A percentile compares a stretch with the other conserved stretches of the same genome.
Conservation (phyloP, 2,888 invertebrate genomes). For the Drosophila austrosaltans region DNA sequence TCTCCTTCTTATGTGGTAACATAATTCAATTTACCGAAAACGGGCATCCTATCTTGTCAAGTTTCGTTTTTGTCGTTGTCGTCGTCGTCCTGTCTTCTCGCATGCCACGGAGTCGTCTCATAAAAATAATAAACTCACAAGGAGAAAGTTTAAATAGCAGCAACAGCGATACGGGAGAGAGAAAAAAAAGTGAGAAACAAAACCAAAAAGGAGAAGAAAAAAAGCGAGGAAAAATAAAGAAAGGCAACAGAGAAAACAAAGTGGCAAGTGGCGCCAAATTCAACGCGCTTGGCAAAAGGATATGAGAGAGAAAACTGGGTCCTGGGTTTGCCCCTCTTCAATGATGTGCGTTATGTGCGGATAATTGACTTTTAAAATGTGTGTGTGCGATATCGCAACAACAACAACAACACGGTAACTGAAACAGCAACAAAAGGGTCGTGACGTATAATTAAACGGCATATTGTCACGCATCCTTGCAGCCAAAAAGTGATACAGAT, state of each 20-base stretch:
- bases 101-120: slow-evolving; percentile 60
- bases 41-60: slow-evolving; percentile 28
- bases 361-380: slow-evolving; percentile 79
- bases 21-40: slow-evolving; percentile 56
- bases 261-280: slow-evolving; percentile 62
- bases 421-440: slow-evolving; percentile 58
- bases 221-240: slow-evolving; percentile 15
- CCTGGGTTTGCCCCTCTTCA: slow-evolving; percentile 33
- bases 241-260: slow-evolving; percentile 8
- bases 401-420: slow-evolving; percentile 37
- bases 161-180: slow-evolving; percentile 7
- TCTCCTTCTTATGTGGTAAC: slow-evolving; percentile 39
- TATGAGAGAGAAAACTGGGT: slow-evolving; percentile 38
- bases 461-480: slow-evolving; percentile 74
- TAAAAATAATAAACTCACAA: slow-evolving; percentile 59
- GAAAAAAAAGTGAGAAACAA: slow-evolving; percentile 22
- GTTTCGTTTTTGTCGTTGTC: slow-evolving; percentile 7
- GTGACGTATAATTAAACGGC: slow-evolving; percentile 75
- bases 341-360: slow-evolving; percentile 78
- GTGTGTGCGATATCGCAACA: slow-evolving; percentile 73
- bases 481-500: slow-evolving; percentile 25
- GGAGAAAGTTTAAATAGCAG: slow-evolving; percentile 57
- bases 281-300: slow-evolving; percentile 64
- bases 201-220: slow-evolving; percentile 5
- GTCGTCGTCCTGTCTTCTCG: slow-evolving; percentile 35